Conservation (phyloP, 2,888 invertebrate genomes). For the Prostheceraeus crozeri region DNA sequence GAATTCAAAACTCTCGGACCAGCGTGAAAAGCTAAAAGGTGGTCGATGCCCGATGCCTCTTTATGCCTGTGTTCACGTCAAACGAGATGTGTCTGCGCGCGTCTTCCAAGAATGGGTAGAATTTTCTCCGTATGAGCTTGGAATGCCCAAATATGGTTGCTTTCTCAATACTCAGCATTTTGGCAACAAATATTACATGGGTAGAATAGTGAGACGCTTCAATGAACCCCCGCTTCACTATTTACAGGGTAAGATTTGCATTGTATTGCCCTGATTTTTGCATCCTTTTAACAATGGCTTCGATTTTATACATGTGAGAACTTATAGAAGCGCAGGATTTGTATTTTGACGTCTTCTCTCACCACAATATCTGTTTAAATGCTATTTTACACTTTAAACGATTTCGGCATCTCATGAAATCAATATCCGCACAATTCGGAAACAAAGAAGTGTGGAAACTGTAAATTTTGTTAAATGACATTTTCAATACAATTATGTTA, state of each 20-base stretch:
- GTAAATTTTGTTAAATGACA: too few relatives aligned
- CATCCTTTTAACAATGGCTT: too few relatives aligned
- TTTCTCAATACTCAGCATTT: slow-evolving; percentile 57
- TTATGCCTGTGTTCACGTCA: slow-evolving; percentile 58
- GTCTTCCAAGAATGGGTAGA: slow-evolving; percentile 60
- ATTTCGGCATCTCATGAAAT: too few relatives aligned
- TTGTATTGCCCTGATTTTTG: too few relatives aligned
- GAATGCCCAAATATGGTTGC: slow-evolving; percentile 58
- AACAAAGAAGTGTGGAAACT: too few relatives aligned
- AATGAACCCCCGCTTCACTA: slow-evolving; percentile 58
- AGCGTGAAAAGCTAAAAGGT: slow-evolving; percentile 49
- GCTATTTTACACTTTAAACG: too few relatives aligned
- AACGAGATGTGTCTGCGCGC: slow-evolving; percentile 57
- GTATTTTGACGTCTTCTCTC: too few relatives aligned
- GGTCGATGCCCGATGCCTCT: slow-evolving; percentile 56
- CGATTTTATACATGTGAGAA: too few relatives aligned
- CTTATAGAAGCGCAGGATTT: too few relatives aligned
- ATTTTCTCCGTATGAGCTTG: slow-evolving; percentile 59
- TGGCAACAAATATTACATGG: slow-evolving; percentile 57
- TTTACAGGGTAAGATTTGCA: slow-evolving; percentile 56
- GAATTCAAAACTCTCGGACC: slow-evolving; percentile 55
- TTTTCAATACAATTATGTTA: too few relatives aligned
- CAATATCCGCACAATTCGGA: too few relatives aligned
- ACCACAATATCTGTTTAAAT: too few relatives aligned
- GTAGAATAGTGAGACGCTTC: slow-evolving; percentile 50